Conservation (phyloP, 2,888 invertebrate species). For the Zhuqinia jingwanae region DNA sequence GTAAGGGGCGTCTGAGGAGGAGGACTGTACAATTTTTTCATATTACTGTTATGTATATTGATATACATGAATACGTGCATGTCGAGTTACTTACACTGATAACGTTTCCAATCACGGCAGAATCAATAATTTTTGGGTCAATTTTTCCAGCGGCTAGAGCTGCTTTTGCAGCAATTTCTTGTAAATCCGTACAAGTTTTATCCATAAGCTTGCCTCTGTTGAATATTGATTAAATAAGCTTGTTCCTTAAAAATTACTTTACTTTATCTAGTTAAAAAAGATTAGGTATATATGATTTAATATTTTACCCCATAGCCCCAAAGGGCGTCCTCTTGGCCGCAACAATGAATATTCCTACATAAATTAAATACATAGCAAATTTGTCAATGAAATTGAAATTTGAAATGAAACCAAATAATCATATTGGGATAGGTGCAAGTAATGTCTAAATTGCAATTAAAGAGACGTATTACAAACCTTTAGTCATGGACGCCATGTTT, state of each 20-base stretch:
- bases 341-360: conserved; percentile 92
- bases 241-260: neutral
- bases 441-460: too few species aligned
- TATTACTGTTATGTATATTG: too few species aligned
- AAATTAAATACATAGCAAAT: neutral
- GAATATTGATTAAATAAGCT: neutral
- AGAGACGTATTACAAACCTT: neutral
- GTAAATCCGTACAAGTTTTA: conserved; percentile 88
- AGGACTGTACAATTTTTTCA: conserved; percentile 82
- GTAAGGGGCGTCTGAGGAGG: conserved; percentile 92
- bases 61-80: too few species aligned
- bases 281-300: too few species aligned
- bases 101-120: conserved; percentile 95
- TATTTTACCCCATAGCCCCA: conserved; percentile 93
- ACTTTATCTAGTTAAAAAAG: too few species aligned
- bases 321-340: conserved; percentile 98
- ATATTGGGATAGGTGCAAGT: too few species aligned
- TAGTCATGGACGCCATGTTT: conserved; percentile 38
- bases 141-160: conserved; percentile 90
- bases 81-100: conserved; percentile 90
- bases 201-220: conserved; percentile 86
- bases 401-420: neutral
- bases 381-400: too few species aligned
- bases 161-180: conserved; percentile 90
- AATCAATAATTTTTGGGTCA: conserved; percentile 92